Evolutionary conservation across 2,797 vertebrate species (phyloP).

Genomic region (Chiloscyllium punctatum): DNA sequence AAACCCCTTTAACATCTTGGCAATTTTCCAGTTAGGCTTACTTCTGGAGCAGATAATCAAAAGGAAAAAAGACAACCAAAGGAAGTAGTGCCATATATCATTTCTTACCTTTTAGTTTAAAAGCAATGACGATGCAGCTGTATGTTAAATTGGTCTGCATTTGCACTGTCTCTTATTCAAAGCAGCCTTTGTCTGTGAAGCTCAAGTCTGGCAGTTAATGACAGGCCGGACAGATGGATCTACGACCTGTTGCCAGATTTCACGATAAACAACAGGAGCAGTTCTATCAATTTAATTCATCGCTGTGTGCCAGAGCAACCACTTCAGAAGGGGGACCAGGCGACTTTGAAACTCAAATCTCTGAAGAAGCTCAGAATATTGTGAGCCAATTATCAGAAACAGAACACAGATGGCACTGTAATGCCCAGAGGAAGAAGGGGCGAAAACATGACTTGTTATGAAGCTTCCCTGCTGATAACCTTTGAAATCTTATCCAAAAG

Average conservation of each 20-base stretch:
- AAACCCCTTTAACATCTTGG: neutral
- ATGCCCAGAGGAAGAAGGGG: neutral
- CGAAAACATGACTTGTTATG: neutral
- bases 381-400: neutral
- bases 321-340: neutral
- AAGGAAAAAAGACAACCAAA: neutral
- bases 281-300: neutral
- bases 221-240: neutral
- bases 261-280: neutral
- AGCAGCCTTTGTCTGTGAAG: neutral
- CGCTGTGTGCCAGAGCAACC: neutral
- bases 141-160: neutral
- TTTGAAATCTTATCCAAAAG: conserved; percentile 1
- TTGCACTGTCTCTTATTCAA: neutral
- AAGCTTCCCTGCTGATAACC: conserved; percentile 13
- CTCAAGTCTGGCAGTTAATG: neutral
- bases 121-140: neutral
- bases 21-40: neutral
- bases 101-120: neutral
- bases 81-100: neutral
- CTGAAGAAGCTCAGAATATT: neutral
- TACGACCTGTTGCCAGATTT: neutral
- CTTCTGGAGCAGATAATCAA: neutral
- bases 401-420: neutral
- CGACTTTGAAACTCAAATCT: neutral